These are phyloP conservation scores for Lissonota sp. DNA, from an alignment of 2,888 invertebrate species.

Conservation along the genomic window DNA sequence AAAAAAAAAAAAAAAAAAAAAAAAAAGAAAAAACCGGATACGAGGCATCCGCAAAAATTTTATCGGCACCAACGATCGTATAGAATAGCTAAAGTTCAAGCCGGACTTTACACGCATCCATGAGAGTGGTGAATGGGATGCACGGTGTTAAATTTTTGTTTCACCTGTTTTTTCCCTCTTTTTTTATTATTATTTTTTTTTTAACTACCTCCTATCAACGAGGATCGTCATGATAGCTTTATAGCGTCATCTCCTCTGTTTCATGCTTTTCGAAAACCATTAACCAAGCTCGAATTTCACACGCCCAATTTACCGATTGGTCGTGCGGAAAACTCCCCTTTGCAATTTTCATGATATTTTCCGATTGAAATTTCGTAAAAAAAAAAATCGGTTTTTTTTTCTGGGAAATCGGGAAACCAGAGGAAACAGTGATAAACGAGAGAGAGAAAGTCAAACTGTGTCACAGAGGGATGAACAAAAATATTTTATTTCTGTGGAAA, in stretches of 20 bases:
- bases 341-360: constrained; percentile 2
- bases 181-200: constrained; percentile 21
- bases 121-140: constrained; percentile 23
- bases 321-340: neutral
- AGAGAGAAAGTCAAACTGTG: neutral
- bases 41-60: constrained; percentile 80
- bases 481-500: no score
- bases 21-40: constrained; percentile 82
- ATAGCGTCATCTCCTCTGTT: constrained; percentile 4
- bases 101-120: constrained; percentile 19
- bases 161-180: neutral
- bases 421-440: neutral
- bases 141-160: constrained; percentile 5
- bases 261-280: constrained; percentile 18
- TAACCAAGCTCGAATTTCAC: neutral
- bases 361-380: neutral
- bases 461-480: no score
- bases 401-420: no score
- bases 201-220: neutral
- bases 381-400: neutral
- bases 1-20: no score
- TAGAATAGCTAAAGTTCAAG: constrained; percentile 47
- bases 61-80: constrained; percentile 55
- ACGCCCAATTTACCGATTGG: neutral
- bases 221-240: neutral